Evolutionary conservation across 2,888 invertebrate species (phyloP).

Genomic region (Agonopterix alstromeriana): DNA sequence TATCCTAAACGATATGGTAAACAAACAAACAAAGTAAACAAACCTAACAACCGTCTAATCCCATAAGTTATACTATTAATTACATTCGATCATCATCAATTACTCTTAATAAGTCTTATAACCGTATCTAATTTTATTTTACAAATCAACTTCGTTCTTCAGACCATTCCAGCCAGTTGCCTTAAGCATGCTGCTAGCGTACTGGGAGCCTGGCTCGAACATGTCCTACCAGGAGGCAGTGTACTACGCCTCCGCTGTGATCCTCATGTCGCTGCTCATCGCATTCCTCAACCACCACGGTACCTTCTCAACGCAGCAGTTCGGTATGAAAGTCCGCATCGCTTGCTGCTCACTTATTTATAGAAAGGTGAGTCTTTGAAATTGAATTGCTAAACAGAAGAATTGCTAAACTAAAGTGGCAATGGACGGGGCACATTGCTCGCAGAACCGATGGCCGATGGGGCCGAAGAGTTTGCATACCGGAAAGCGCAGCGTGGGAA

Average conservation of each 20-base stretch:
- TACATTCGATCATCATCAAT: too few species aligned
- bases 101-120: too few species aligned
- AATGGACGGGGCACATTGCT: too few species aligned
- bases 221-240: slow-evolving; percentile 77
- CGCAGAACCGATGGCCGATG: too few species aligned
- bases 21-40: too few species aligned
- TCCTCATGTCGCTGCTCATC: slow-evolving; percentile 70
- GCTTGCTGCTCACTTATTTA: slow-evolving; percentile 90
- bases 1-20: too few species aligned
- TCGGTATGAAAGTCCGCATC: slow-evolving; percentile 88
- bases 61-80: too few species aligned
- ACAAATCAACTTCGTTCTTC: slow-evolving; percentile 16
- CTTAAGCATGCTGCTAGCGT: slow-evolving; percentile 79
- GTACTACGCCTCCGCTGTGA: slow-evolving; percentile 78
- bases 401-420: too few species aligned
- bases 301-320: slow-evolving; percentile 81
- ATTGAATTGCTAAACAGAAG: not conserved
- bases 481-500: too few species aligned
- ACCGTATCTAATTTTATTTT: slow-evolving; percentile 12
- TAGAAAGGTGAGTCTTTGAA: slow-evolving; percentile 81
- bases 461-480: too few species aligned
- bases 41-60: too few species aligned
- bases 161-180: slow-evolving; percentile 82
- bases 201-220: slow-evolving; percentile 75
- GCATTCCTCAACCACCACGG: slow-evolving; percentile 81